Evolutionary conservation across 1,140 invertebrate genomes (phyloP).

Genomic region (Chrysopa pallens): DNA sequence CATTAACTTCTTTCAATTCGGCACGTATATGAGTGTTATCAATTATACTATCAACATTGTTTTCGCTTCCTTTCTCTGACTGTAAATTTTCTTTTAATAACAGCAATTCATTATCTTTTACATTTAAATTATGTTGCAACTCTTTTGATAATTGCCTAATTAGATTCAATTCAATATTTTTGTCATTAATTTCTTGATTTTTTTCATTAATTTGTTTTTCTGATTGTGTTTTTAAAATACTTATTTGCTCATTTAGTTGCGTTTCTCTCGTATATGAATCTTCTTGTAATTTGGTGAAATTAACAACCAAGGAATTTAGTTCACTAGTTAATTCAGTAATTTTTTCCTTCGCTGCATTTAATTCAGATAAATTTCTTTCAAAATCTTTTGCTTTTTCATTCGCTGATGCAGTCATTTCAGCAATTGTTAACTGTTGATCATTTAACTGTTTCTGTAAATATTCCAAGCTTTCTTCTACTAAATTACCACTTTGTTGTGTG

Average conservation of each 20-base stretch:
- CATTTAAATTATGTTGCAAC: constrained; percentile 11
- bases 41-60: constrained; percentile 20
- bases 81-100: constrained; percentile 25
- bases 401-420: constrained; percentile 25
- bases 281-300: constrained; percentile 1
- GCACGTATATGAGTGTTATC: constrained; percentile 26
- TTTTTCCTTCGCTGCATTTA: constrained; percentile 26
- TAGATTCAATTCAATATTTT: constrained; percentile 4
- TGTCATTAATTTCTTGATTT: constrained; percentile 3
- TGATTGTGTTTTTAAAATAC: constrained; percentile 10
- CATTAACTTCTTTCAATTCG: constrained; percentile 25
- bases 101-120: constrained; percentile 18
- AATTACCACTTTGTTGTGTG: constrained; percentile 35
- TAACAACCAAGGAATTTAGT: constrained; percentile 17
- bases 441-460: constrained; percentile 38
- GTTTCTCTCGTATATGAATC: constrained; percentile 10
- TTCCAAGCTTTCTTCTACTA: constrained; percentile 36
- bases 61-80: constrained; percentile 22
- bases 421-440: constrained; percentile 35
- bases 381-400: constrained; percentile 30
- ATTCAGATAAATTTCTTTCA: constrained; percentile 26
- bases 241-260: constrained; percentile 18
- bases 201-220: constrained; percentile 10
- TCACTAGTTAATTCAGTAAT: constrained; percentile 25
- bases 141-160: constrained; percentile 7